Base-by-base conservation (phyloP, 2,113 vertebrate genomes). In the Eidolon helvum region DNA sequence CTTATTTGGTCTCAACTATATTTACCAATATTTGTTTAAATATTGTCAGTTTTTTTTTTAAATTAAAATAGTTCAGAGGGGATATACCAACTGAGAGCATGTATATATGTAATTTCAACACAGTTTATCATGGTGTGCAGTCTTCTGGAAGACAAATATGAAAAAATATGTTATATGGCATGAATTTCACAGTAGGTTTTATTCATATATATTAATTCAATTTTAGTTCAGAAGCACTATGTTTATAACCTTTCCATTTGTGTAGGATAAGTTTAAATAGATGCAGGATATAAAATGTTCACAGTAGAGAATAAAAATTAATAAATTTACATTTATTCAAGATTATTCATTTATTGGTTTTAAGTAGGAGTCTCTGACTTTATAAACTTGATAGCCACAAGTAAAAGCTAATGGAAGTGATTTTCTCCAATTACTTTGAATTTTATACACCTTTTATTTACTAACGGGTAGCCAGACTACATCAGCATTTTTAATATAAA, bases 1-100 rank as follows among this genome's bases (percentile, higher is more conserved):
- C 59, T 7, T 7, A 33, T 65, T 91, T 88, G 30, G 4, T 30
- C 9, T 94, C 45, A 72, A 28, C 24, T 85, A 5, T 19, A 9
- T 45, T 33, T 45, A 82, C 6, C 66, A 87, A 35, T 83, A 28
- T n/a, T 1, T 96, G 55, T 79, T 59, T 74, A 90, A 77, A 63
- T 92, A 71, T 61, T 90, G 57, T 94, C 1, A 91, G 10, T 84
- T 94, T 21, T 43, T 10, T 97, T n/a, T 97, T n/a, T 86, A 66
- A 71, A 59, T 78, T 89, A 33, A 53, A 97, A 55, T 4, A 50
- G 1, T 86, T 95, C 38, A 43, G 35, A 48, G 5, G 43, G 24
- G 15, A 95, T 93, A 97, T 89, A 48, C 38, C 38, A 77, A 21
- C 86, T 55, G 33, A 97, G 69, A 91, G 22, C 19, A 80, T 71